phyloP scores from a whole-genome alignment of 1,140 invertebrate species.

The Brachystomella parvula region DNA sequence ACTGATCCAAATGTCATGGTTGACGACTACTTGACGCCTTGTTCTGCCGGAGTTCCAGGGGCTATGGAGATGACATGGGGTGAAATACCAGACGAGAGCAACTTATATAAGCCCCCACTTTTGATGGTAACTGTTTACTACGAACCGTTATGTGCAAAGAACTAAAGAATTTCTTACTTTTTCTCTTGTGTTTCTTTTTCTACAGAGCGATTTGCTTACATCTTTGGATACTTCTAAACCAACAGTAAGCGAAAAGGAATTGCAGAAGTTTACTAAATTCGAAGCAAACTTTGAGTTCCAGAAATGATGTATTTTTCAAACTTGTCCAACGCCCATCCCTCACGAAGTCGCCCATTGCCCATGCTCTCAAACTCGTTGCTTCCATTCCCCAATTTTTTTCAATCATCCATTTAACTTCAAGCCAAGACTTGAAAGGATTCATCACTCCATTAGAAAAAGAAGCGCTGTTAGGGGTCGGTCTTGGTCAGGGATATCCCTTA shows the following conservation, averaged over 20 bases:
- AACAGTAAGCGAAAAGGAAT: constrained; percentile 93
- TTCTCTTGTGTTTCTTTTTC: constrained; percentile 39
- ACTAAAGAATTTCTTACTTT: constrained; percentile 21
- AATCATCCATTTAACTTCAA: constrained; percentile 3
- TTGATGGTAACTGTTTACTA: constrained; percentile 66
- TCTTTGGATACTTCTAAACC: constrained; percentile 91
- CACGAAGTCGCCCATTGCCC: not conserved
- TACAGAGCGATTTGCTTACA: constrained; percentile 85
- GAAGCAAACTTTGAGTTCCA: constrained; percentile 98
- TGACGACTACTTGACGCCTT: constrained; percentile 89
- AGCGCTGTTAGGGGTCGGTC: no score
- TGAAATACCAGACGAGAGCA: constrained; percentile 81
- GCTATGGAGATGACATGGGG: constrained; percentile 97
- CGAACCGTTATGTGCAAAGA: not conserved
- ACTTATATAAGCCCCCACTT: constrained; percentile 91
- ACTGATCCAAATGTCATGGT: constrained; percentile 70
- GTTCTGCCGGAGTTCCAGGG: constrained; percentile 85
- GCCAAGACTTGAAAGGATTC: not conserved
- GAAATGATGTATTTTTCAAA: constrained; percentile 56
- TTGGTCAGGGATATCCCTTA: no score
- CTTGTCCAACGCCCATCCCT: no score
- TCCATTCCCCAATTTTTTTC: not conserved
- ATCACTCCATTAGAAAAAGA: not conserved
- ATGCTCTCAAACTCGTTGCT: not conserved
- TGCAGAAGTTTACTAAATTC: constrained; percentile 90